Percentiles rank a stretch among this genome's conserved stretches.
These are phyloP conservation scores for Mungos mungo DNA, from an alignment of 2,113 vertebrate genomes.

Conservation along the genomic window DNA sequence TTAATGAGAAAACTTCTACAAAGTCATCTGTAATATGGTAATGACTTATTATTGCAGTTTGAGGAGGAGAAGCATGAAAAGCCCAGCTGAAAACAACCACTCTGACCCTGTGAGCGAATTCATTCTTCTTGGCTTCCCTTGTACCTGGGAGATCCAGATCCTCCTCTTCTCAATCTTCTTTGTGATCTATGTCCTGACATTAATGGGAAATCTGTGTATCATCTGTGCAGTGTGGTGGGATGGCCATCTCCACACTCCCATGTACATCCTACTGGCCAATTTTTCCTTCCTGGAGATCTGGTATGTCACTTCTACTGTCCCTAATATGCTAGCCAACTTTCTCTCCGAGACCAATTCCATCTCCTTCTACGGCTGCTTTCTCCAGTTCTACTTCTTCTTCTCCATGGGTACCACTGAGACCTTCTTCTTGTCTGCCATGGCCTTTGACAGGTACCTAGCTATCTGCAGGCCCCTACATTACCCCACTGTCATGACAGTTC, in stretches of 20 bases:
- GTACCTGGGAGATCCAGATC: not conserved
- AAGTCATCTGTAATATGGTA: not conserved
- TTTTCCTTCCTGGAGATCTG: slow-evolving; percentile 68
- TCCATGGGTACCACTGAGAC: not conserved
- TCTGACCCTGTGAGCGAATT: slow-evolving; percentile 56
- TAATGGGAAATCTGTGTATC: slow-evolving; percentile 52
- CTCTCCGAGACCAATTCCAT: slow-evolving; percentile 28
- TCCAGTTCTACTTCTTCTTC: slow-evolving; percentile 38
- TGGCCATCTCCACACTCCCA: not conserved
- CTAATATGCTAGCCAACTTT: slow-evolving; percentile 71
- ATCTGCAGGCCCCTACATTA: slow-evolving; percentile 39
- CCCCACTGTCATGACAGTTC: not conserved
- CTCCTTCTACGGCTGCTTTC: slow-evolving; percentile 2
- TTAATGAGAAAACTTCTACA: not conserved
- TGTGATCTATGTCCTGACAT: slow-evolving; percentile 34
- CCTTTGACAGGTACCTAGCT: slow-evolving; percentile 46
- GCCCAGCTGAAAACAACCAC: not conserved
- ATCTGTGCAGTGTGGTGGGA: not conserved
- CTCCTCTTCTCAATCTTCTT: slow-evolving; percentile 59
- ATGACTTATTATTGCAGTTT: not conserved
- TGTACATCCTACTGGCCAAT: slow-evolving; percentile 32
- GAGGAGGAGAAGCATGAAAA: not conserved
- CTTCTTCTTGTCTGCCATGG: slow-evolving; percentile 28
- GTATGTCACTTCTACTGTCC: slow-evolving; percentile 45
- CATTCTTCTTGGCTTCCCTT: slow-evolving; percentile 72